Base-by-base conservation (phyloP, 2,888 invertebrate species). In the Cosmorhoe ocellata region DNA sequence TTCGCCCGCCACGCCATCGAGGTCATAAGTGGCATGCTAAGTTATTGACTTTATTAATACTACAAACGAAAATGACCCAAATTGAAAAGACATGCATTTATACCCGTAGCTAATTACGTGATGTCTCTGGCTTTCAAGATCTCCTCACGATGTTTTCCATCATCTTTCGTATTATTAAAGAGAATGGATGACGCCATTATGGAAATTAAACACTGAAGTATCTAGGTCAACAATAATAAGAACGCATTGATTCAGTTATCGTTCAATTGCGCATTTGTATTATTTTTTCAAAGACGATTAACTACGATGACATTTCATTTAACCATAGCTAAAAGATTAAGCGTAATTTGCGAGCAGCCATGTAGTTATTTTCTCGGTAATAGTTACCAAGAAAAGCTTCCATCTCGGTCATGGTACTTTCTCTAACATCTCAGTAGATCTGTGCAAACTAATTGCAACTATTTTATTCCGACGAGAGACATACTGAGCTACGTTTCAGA, bases 351-450 rank as follows among this genome's bases (percentile, higher is more conserved):
- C 36, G 40, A 45, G 34, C 39, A 42, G 33, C 33, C 47, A 33
- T 30, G 42, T 38, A 42, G 52, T 46, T 44, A 54, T 56, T 52
- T 48, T 48, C 45, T 40, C 28, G 34, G 37, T 33, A 47, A 41
- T 41, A 33, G 47, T 39, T 51, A 56, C 49, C 33, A 47, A 53
- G 56, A 58, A 58, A 56, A 53, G 13, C 42, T 46, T 54, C 50
- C 58, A 63, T 58, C 48, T 49, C 46, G 59, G 56, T 45, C 59
- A 59, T 52, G 26, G 50, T 33, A 59, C 69, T 65, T 52, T 58
- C 53, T 50, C 54, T 31, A 13, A 6, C 27, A 11, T 39, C 31
- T 42, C n/a, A 32, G 31, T 28, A 18, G 2, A 18, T 18, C 18
- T 18, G 18, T 18, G 18, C 18, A 18, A 18, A 18, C 4, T 18